phyloP scores from a whole-genome alignment of 2,797 vertebrate genomes.

The Crotalus adamanteus region DNA sequence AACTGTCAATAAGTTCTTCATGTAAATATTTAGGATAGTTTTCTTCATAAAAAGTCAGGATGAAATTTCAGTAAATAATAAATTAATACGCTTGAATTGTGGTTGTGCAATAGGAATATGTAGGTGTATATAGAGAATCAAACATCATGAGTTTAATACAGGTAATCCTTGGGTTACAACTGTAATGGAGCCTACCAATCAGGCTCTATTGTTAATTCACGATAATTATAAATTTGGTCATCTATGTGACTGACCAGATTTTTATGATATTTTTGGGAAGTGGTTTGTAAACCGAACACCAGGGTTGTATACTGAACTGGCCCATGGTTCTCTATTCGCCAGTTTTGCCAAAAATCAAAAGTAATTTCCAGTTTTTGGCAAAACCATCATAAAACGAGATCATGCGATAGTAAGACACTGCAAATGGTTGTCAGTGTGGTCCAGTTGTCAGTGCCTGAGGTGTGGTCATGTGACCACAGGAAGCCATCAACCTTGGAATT shows the following conservation, averaged over 20 bases:
- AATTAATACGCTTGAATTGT: background rate
- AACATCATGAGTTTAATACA: no score
- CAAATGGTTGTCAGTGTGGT: background rate
- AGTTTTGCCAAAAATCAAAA: background rate
- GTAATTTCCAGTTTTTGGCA: background rate
- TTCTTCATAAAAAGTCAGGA: background rate
- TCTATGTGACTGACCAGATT: background rate
- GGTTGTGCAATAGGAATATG: background rate
- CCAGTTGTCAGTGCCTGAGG: background rate
- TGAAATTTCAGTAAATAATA: background rate
- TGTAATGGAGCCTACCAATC: background rate
- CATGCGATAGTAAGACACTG: background rate
- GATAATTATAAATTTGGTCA: background rate
- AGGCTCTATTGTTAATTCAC: background rate
- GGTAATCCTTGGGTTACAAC: background rate
- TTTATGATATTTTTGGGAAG: background rate
- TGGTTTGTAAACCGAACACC: background rate
- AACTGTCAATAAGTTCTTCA: background rate
- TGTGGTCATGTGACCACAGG: background rate
- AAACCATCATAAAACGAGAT: background rate
- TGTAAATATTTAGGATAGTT: background rate
- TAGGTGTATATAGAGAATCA: background rate
- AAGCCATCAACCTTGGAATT: background rate
- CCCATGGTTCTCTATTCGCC: background rate
- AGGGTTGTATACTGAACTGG: background rate